Conservation (phyloP, 2,797 vertebrate genomes). For the Notolabrus celidotus region DNA sequence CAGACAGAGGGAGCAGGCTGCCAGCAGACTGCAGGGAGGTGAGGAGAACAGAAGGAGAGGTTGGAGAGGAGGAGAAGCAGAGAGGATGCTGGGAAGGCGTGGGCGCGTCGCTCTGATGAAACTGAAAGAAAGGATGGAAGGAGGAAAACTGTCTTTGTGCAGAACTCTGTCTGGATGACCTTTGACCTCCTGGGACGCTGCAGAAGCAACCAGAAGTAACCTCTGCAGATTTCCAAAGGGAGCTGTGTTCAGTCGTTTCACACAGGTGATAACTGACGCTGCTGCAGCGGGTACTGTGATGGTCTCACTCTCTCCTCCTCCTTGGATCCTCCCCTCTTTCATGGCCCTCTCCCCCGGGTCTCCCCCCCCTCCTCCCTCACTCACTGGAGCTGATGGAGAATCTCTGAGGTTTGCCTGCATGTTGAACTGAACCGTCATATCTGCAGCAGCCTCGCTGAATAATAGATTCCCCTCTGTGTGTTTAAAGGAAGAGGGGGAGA, state of each 20-base stretch:
- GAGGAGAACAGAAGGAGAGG: constrained; percentile 58
- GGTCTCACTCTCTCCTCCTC: neutral
- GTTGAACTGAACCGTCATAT: constrained; percentile 46
- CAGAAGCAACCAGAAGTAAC: neutral
- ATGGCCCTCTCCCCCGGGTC: neutral
- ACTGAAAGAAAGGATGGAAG: neutral
- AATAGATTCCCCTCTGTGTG: constrained; percentile 35
- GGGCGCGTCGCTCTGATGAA: constrained; percentile 27
- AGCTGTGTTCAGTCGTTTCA: neutral
- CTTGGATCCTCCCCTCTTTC: constrained; percentile 2
- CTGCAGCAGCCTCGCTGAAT: constrained; percentile 43
- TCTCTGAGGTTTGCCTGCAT: constrained; percentile 50
- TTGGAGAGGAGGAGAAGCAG: constrained; percentile 41
- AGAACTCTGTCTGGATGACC: constrained; percentile 16
- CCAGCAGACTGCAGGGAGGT: constrained; percentile 54
- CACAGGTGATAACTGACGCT: neutral
- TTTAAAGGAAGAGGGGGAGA: neutral
- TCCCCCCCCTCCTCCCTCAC: neutral
- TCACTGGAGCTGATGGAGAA: constrained; percentile 40
- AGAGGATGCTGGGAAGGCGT: constrained; percentile 64
- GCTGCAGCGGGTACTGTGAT: neutral
- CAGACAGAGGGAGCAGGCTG: constrained; percentile 3
- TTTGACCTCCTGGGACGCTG: constrained; percentile 7
- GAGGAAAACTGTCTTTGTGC: constrained; percentile 4
- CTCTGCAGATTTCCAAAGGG: neutral